Evolutionary conservation across 1,140 invertebrate genomes (phyloP).

Genomic region (Diuraphis noxia): DNA sequence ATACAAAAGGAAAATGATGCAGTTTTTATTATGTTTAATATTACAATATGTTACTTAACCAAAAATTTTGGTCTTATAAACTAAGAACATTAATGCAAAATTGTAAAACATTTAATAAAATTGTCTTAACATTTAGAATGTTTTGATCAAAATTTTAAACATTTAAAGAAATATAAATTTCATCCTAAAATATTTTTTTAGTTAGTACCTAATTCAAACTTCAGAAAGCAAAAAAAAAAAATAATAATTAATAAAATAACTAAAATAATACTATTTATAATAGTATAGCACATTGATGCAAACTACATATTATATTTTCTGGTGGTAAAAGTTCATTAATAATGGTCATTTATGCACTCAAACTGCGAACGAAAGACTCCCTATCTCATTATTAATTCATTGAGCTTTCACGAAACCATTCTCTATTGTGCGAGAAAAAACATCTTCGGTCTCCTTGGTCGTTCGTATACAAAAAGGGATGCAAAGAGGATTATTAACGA

Average conservation of each 20-base stretch:
- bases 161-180: neutral
- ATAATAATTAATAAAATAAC: too few species aligned
- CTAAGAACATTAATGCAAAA: neutral
- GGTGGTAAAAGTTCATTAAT: neutral
- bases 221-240: too few species aligned
- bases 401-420: slow-evolving; percentile 19
- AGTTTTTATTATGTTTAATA: neutral
- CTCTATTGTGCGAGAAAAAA: neutral
- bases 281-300: neutral
- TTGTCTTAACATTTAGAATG: neutral
- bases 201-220: neutral
- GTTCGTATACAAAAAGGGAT: neutral
- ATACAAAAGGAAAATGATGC: neutral
- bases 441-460: neutral
- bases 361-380: neutral
- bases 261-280: too few species aligned
- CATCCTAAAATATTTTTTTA: neutral
- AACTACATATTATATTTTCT: neutral
- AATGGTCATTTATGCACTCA: slow-evolving; percentile 33
- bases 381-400: slow-evolving; percentile 6
- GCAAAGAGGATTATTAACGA: slow-evolving; percentile 35
- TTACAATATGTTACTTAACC: neutral
- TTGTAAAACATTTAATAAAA: neutral
- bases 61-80: neutral
- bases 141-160: neutral